Evolutionary conservation across 1,140 invertebrate species (phyloP), one percentile per base, ranked within the genome.

Genomic region (Drosophila repletoides): DNA sequence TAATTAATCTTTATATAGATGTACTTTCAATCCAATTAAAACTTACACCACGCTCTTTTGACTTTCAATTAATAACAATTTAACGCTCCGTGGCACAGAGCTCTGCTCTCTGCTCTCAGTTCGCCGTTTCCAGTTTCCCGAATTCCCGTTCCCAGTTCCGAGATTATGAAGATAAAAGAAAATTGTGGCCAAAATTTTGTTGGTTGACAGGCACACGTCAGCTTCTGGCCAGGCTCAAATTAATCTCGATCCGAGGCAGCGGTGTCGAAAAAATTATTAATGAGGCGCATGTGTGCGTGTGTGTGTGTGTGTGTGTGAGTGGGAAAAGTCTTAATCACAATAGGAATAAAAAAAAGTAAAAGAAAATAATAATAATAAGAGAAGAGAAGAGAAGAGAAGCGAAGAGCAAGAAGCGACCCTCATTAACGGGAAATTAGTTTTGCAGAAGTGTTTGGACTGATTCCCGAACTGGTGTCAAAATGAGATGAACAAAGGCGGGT

Each of bases 31-130:
- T 75, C 80, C 74, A 83, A 83, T 83, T 83, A 83, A 83, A 83
- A 83, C 53, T 58, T 69, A 12, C 40, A 61, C 40, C 49, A 53
- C 55, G 36, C 24, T 70, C 61, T 84, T 84, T 75, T 79, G 79
- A 84, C 75, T 86, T 84, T 84, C 76, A 88, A 88, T 88, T 88
- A 88, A 88, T 88, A 86, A 88, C 76, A 88, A 88, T 88, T 88
- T 77, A 70, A 88, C 73, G 86, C 72, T 59, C 43, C 21, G 31
- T 51, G 48, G 48, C 31, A 15, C 48, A 51, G 17, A 14, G 9
- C 2, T 7, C 21, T 15, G n/a, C 26, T 36, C 9, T 6, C 38
- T 22, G 53, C 36, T 22, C 12, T 7, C 17, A 7, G 17, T 45
- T 45, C 7, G 6, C 17, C 12, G 38, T 43, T 34, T 24, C 28